These are phyloP conservation scores for Dromius quadrimaculatus DNA, from an alignment of 2,888 invertebrate genomes.

Conservation along the genomic window DNA sequence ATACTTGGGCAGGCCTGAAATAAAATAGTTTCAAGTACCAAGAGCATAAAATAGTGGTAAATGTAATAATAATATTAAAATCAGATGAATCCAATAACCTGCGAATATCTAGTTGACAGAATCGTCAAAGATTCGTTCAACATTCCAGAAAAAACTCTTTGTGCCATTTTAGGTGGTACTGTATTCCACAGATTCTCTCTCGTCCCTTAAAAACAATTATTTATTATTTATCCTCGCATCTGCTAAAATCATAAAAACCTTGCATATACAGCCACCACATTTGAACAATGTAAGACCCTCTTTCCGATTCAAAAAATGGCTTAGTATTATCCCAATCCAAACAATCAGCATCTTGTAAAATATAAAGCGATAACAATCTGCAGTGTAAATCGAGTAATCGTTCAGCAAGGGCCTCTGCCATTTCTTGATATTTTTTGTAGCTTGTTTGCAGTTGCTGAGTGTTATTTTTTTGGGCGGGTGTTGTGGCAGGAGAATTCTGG, in stretches of 20 bases:
- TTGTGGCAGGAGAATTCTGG: constrained; percentile 67
- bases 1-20: constrained; percentile 75
- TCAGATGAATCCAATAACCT: constrained; percentile 73
- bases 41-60: constrained; percentile 10
- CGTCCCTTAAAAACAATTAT: constrained; percentile 74
- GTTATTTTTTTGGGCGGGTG: constrained; percentile 54
- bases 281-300: constrained; percentile 85
- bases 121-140: constrained; percentile 87
- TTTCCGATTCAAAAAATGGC: constrained; percentile 78
- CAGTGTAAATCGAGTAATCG: constrained; percentile 84
- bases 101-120: constrained; percentile 82
- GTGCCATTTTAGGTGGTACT: constrained; percentile 90
- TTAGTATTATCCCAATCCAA: constrained; percentile 78
- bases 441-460: constrained; percentile 66
- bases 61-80: constrained; percentile 13
- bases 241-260: no score
- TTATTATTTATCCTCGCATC: no score
- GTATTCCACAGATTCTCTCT: constrained; percentile 87
- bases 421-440: constrained; percentile 82
- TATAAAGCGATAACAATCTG: constrained; percentile 81
- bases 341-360: constrained; percentile 85
- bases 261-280: constrained; percentile 93
- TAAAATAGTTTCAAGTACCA: not conserved
- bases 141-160: constrained; percentile 87
- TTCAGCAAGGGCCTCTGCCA: constrained; percentile 88